Conservation (phyloP, 35 echinoderm and acorn worm genomes). For the Anneissia japonica region DNA sequence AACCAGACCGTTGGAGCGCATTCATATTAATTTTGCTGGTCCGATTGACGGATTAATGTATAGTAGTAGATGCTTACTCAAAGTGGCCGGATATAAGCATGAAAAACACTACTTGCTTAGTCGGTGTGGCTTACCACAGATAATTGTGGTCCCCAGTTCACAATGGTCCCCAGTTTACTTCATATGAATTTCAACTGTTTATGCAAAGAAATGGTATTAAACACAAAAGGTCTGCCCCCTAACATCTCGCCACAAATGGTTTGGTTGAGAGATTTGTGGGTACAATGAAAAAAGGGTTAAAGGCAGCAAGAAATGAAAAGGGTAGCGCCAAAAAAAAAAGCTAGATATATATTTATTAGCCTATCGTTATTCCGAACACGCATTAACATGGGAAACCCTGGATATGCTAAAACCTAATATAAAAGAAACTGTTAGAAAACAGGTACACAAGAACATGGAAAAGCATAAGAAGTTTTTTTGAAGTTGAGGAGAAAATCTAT, state of each 20-base stretch:
- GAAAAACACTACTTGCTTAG: constrained; percentile 24
- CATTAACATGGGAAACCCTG: not conserved
- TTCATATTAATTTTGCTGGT: constrained; percentile 53
- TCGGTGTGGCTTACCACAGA: constrained; percentile 45
- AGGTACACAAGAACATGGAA: too few relatives aligned
- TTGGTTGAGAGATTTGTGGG: constrained; percentile 38
- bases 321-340: not conserved
- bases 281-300: constrained; percentile 29
- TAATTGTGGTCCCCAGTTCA: constrained; percentile 34
- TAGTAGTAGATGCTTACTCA: constrained; percentile 36
- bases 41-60: constrained; percentile 47
- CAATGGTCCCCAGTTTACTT: constrained; percentile 51
- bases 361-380: not conserved
- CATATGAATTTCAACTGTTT: constrained; percentile 32
- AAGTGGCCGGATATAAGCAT: constrained; percentile 51
- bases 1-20: constrained; percentile 11
- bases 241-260: constrained; percentile 31
- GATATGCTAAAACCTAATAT: too few relatives aligned
- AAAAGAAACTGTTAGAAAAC: too few relatives aligned
- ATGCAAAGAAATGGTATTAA: constrained; percentile 28
- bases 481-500: too few relatives aligned
- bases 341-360: constrained; percentile 7
- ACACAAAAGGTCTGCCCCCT: constrained; percentile 14
- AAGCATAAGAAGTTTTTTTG: too few relatives aligned
- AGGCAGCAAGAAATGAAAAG: not conserved